Base-by-base conservation (phyloP, 2,888 invertebrate genomes). In the Strigamia transsilvanica region DNA sequence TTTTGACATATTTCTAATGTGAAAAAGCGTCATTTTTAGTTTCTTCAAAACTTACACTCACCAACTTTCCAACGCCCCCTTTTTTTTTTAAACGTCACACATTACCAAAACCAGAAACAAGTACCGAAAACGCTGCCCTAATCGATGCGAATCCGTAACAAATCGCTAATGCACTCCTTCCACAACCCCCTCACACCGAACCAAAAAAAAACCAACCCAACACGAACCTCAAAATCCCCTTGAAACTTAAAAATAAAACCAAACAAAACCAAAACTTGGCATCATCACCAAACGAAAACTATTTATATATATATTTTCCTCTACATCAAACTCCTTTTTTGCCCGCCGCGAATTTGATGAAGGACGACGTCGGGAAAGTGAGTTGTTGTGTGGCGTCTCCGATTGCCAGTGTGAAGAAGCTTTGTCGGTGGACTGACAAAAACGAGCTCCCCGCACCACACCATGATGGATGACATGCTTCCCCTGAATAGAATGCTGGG, bases 381-480 rank as follows among this genome's bases (percentile, higher is more conserved):
- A 73, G 73, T 73, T 73, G 73, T 73, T 73, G 73, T 73, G 73
- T 73, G 73, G 73, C 73, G 32, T 73, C 73, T 73, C 73, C 56
- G 56, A 56, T 56, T 56, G 73, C 73, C 27, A 73, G 73, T 73
- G 32, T 73, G 73, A 73, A 73, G 73, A 73, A 73, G 73, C 73
- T 73, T 73, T 73, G 73, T 73, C 73, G 73, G 73, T 73, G 73
- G 73, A 73, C 73, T 23, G 73, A 73, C 27, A 73, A 73, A 73
- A 27, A 73, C 27, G 51, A 51, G 7, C 18, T 6, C 38, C 21
- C 73, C 73, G 6, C 32, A 73, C 73, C 73, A 73, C 73, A 73
- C 73, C 73, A 73, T 73, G 73, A 73, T 73, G 73, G 73, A 73
- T 73, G 73, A 73, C 73, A 73, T 13, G 73, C 32, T 73, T 73